phyloP scores from a whole-genome alignment of 2,888 invertebrate species.

The Hybos culiciformis region DNA sequence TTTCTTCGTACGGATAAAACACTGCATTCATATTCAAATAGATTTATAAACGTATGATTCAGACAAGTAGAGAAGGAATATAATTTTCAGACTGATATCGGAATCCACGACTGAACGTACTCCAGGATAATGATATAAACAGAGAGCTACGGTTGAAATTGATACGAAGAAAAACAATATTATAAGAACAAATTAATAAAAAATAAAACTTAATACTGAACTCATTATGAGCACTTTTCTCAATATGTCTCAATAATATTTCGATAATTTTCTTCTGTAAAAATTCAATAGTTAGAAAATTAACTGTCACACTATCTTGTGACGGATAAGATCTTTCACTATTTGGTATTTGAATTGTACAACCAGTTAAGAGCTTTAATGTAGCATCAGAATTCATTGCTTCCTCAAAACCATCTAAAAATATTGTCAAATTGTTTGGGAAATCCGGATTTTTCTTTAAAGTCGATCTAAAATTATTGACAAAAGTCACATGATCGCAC shows the following conservation, averaged over 20 bases:
- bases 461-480: slow-evolving; percentile 37
- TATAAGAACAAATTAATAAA: too few species aligned
- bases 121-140: too few species aligned
- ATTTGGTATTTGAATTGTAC: slow-evolving; percentile 27
- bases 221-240: slow-evolving; percentile 41
- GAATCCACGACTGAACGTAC: too few species aligned
- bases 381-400: slow-evolving; percentile 27
- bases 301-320: slow-evolving; percentile 46
- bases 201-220: too few species aligned
- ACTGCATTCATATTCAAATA: too few species aligned
- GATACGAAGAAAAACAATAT: background rate
- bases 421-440: slow-evolving; percentile 42
- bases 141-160: too few species aligned
- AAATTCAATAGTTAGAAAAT: slow-evolving; percentile 46
- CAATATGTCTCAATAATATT: slow-evolving; percentile 47
- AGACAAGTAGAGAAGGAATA: too few species aligned
- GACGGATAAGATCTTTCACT: slow-evolving; percentile 28
- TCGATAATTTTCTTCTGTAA: slow-evolving; percentile 47
- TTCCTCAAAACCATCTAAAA: slow-evolving; percentile 38
- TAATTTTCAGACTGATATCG: too few species aligned
- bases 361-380: slow-evolving; percentile 28
- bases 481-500: slow-evolving; percentile 39
- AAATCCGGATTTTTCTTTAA: slow-evolving; percentile 37
- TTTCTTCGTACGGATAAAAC: too few species aligned
- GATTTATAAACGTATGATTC: too few species aligned